Evolutionary conservation across 2,113 vertebrate species (phyloP), one percentile per base, ranked within the genome.

Genomic region (Plestiodon gilberti): DNA sequence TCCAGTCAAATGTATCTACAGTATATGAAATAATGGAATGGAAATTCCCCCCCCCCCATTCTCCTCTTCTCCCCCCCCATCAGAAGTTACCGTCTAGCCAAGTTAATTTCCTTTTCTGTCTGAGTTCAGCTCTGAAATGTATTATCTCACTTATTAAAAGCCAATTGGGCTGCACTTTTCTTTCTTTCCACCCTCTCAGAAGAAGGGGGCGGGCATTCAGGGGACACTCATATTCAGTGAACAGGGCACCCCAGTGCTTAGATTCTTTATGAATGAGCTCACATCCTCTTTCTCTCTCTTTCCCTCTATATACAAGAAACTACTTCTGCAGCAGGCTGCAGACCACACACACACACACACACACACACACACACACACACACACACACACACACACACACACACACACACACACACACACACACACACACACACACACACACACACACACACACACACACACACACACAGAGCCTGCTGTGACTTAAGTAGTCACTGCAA

Each of bases 261-360:
- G 95, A 98, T 98, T 97, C 97, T 96, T 98, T 94, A 85, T 88
- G 74, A 95, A 96, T 99, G 98, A 99, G 96, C 97, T 99, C 98
- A 98, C 93, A 98, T 98, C 98, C 98, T 98, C 90, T 97, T 18
- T 22, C 94, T 95, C 96, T 84, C 95, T 96, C 94, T 95, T 95
- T 97, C 97, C 97, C 96, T 57, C 55, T 14, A 2, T 57, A 14
- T 57, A 57, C 13, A 95, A 97, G 95, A 96, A 94, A 97, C 95
- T 96, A 95, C 95, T 90, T 97, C 90, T 93, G 97, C 90, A 94
- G 94, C 93, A 90, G 89, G 82, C 94, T 83, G 93, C 93, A 95
- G 80, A 94, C 94, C 95, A 84, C 92, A 93, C 91, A 90, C 91
- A 33, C 70, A 94, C 89, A 94, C 90, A 89, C 89, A 82, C 71